Percentiles rank a stretch among this genome's conserved stretches.
These are phyloP conservation scores for Apis cerana DNA, from an alignment of 1,140 invertebrate species.

Conservation along the genomic window DNA sequence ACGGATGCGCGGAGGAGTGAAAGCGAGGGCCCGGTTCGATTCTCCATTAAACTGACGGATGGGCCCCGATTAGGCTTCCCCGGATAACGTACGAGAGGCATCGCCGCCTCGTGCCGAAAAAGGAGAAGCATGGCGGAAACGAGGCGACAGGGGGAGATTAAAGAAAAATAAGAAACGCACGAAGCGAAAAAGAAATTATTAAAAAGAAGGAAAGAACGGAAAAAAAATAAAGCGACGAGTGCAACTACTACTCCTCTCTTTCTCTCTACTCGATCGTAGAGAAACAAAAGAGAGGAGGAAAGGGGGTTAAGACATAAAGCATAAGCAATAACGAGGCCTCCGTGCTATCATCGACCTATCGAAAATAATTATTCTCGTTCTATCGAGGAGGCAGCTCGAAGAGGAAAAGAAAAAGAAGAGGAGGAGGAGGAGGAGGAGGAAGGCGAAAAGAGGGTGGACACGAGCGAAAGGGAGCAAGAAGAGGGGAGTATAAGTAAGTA, in stretches of 20 bases:
- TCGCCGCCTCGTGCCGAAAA: slow-evolving; percentile 5
- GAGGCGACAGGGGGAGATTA: too few species aligned
- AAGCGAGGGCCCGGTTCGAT: neutral
- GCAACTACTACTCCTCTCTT: neutral
- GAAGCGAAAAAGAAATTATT: neutral
- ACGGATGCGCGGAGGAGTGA: slow-evolving; percentile 11
- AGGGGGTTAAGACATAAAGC: slow-evolving; percentile 62
- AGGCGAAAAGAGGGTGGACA: slow-evolving; percentile 3
- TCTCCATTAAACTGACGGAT: slow-evolving; percentile 35
- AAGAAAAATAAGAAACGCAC: neutral
- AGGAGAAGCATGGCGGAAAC: slow-evolving; percentile 16
- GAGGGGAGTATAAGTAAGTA: slow-evolving; percentile 74
- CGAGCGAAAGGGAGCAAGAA: slow-evolving; percentile 34
- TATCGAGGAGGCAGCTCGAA: slow-evolving; percentile 63
- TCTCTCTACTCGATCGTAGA: neutral
- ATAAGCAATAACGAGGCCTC: slow-evolving; percentile 69
- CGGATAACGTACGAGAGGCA: neutral
- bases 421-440: neutral
- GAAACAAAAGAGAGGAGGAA: neutral
- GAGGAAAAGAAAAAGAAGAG: neutral
- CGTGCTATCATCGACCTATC: slow-evolving; percentile 65
- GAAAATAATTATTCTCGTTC: slow-evolving; percentile 78
- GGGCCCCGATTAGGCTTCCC: slow-evolving; percentile 22
- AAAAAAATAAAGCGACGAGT: neutral
- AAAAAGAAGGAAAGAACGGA: neutral